A percentile compares a stretch with the other conserved stretches of the same genome.
These are phyloP conservation scores for Himalopsyche japonica DNA, from an alignment of 2,888 invertebrate species.

Conservation along the genomic window DNA sequence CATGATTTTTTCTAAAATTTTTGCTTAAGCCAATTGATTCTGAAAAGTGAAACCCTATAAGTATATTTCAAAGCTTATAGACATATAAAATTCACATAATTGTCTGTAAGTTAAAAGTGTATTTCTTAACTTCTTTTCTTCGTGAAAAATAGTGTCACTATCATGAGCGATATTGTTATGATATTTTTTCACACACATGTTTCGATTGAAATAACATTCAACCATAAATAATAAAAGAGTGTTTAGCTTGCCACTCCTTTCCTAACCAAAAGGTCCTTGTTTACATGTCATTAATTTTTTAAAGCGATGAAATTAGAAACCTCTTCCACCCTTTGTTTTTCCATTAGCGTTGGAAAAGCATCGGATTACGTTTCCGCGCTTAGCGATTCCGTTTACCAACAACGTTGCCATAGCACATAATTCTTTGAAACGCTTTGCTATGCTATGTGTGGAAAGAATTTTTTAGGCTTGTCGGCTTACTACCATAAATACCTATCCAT, in stretches of 20 bases:
- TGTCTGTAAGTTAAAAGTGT: too few relatives aligned
- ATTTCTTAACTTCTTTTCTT: too few relatives aligned
- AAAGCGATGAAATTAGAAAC: not conserved
- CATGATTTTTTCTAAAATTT: too few relatives aligned
- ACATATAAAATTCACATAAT: too few relatives aligned
- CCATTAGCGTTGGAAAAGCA: slow-evolving; percentile 2
- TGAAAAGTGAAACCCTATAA: too few relatives aligned
- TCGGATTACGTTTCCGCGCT: slow-evolving; percentile 2
- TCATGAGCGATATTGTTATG: too few relatives aligned
- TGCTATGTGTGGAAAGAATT: not conserved
- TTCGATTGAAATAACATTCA: not conserved
- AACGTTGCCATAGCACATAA: not conserved
- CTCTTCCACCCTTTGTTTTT: not conserved
- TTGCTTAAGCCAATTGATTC: too few relatives aligned
- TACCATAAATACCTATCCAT: too few relatives aligned
- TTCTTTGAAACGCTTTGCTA: not conserved
- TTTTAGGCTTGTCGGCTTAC: not conserved
- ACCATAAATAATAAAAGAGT: not conserved
- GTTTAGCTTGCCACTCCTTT: not conserved
- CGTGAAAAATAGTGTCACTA: too few relatives aligned
- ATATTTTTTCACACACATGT: not conserved
- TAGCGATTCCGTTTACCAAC: slow-evolving; percentile 3
- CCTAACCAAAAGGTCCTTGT: not conserved
- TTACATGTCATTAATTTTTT: slow-evolving; percentile 1
- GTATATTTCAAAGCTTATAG: too few relatives aligned